phyloP scores from a whole-genome alignment of 1,140 invertebrate genomes.

The Drosophila punjabiensis region DNA sequence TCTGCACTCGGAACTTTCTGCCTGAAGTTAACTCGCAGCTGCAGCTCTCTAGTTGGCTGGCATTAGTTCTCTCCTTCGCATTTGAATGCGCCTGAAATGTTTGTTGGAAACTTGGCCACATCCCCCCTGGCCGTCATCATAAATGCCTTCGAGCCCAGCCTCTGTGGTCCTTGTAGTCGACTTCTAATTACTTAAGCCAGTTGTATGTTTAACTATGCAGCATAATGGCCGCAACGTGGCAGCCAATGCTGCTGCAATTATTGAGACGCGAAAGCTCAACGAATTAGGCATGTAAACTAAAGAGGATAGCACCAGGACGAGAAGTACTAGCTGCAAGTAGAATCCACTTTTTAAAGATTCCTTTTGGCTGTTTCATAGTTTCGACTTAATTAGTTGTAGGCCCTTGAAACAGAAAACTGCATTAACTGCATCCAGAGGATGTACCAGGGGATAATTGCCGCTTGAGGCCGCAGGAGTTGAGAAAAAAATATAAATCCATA shows the following conservation, averaged over 20 bases:
- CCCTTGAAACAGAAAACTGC: background rate
- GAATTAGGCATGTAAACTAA: conserved; percentile 20
- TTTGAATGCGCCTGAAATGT: conserved; percentile 74
- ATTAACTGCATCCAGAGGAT: background rate
- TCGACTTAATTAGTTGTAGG: background rate
- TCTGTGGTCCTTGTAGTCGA: conserved; percentile 52
- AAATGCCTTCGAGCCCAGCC: conserved; percentile 19
- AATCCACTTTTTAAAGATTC: background rate
- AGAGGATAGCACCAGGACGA: background rate
- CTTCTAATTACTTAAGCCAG: conserved; percentile 76
- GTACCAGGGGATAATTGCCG: background rate
- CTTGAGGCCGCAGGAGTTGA: background rate
- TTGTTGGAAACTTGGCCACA: conserved; percentile 61
- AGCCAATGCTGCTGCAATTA: conserved; percentile 52
- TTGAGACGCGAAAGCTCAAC: conserved; percentile 28
- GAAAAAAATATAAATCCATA: too few relatives aligned
- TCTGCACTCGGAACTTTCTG: conserved; percentile 58
- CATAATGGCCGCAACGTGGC: conserved; percentile 60
- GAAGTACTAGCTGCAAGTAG: background rate
- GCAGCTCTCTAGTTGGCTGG: conserved; percentile 17
- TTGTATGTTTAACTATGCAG: conserved; percentile 54
- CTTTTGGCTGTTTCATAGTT: too few relatives aligned
- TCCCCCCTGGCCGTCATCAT: conserved; percentile 19
- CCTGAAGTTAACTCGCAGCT: conserved; percentile 65
- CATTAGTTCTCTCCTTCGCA: conserved; percentile 61